phyloP scores from a whole-genome alignment of 2,113 vertebrate genomes.

The Neodon shergylaensis region DNA sequence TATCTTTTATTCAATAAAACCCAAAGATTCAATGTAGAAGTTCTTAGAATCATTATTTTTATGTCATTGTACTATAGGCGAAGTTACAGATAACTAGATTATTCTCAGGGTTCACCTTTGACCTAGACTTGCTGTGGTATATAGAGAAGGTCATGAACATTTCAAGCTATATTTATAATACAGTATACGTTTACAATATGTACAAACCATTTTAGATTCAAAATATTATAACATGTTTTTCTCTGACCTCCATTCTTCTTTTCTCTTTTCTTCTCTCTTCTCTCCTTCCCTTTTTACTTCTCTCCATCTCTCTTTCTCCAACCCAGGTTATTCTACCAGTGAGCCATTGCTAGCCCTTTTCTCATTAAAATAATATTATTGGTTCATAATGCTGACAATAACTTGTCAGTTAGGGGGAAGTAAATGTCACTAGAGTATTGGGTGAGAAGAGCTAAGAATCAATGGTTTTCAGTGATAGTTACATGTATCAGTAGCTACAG shows the following conservation, averaged over 20 bases:
- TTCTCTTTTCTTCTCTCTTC: neutral
- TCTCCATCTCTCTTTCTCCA: neutral
- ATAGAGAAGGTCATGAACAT: neutral
- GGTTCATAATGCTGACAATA: neutral
- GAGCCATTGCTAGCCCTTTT: neutral
- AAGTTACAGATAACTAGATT: neutral
- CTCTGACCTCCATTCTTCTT: neutral
- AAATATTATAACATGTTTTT: neutral
- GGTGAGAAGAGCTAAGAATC: neutral
- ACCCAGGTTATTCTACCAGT: too few species aligned
- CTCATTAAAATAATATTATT: neutral
- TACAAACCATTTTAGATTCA: neutral
- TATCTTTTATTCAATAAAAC: neutral
- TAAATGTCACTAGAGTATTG: too few species aligned
- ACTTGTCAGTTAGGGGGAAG: neutral
- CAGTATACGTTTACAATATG: neutral
- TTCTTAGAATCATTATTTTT: neutral
- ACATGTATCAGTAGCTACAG: neutral
- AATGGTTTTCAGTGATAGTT: neutral
- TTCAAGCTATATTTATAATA: neutral
- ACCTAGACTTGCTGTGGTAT: neutral
- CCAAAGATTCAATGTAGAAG: neutral
- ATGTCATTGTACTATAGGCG: neutral
- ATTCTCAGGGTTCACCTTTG: neutral
- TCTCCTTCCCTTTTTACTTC: rapidly evolving